Conservation (phyloP, 2,888 invertebrate species). For the Drosophila infuscata region DNA sequence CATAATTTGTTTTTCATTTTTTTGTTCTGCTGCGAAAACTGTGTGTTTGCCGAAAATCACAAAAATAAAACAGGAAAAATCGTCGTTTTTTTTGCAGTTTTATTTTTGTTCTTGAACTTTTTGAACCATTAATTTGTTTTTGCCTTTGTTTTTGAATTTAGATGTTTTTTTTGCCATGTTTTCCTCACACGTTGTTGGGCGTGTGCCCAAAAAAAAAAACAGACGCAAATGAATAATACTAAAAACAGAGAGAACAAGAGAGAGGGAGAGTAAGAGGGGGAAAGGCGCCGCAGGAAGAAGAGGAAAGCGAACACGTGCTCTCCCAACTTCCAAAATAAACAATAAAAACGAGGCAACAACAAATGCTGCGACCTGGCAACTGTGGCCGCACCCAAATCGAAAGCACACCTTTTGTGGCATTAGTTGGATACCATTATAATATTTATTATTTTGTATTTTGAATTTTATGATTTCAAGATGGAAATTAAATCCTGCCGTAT, state of each 20-base stretch:
- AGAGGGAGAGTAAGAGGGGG: not conserved
- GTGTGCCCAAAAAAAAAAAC: slow-evolving; percentile 45
- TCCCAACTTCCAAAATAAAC: slow-evolving; percentile 15
- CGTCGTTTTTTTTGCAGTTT: slow-evolving; percentile 2
- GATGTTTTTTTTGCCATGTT: slow-evolving; percentile 21
- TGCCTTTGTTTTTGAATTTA: slow-evolving; percentile 24
- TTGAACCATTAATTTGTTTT: slow-evolving; percentile 22
- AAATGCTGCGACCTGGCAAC: slow-evolving; percentile 41
- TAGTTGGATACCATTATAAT: not conserved
- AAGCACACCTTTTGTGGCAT: not conserved
- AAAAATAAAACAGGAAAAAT: not conserved
- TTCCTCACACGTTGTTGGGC: slow-evolving; percentile 47
- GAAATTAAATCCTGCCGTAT: not conserved
- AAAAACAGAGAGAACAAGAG: slow-evolving; percentile 1
- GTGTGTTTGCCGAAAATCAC: slow-evolving; percentile 31
- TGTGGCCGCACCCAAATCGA: slow-evolving; percentile 25
- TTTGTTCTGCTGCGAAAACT: not conserved
- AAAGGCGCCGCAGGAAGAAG: not conserved
- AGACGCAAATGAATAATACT: not conserved
- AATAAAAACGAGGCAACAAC: slow-evolving; percentile 4
- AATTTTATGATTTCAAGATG: not conserved
- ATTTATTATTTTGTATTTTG: not conserved
- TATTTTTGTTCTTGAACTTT: slow-evolving; percentile 45
- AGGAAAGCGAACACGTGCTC: slow-evolving; percentile 39
- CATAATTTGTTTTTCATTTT: slow-evolving; percentile 39